Evolutionary conservation across 1,140 invertebrate species (phyloP).

Genomic region (Aporrectodea caliginosa): DNA sequence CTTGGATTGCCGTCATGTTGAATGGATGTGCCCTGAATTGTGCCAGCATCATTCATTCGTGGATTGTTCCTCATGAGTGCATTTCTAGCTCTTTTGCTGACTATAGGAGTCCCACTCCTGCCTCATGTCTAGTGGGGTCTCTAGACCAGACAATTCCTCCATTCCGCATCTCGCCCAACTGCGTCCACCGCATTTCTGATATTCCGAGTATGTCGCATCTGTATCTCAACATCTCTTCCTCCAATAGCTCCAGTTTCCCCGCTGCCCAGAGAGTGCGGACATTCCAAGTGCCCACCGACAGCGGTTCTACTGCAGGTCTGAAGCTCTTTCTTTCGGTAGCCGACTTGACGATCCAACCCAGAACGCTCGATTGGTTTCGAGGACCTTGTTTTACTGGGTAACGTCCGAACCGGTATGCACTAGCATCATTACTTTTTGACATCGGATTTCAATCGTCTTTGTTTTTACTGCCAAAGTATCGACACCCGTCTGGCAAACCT

Average conservation of each 20-base stretch:
- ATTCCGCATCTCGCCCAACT: background rate
- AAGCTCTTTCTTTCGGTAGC: background rate
- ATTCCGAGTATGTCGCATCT: background rate
- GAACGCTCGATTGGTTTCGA: background rate
- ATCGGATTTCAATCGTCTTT: background rate
- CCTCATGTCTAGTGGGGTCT: background rate
- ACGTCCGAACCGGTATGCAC: background rate
- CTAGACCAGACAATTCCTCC: background rate
- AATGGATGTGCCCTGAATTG: background rate
- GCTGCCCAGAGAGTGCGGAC: background rate
- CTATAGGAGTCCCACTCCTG: background rate
- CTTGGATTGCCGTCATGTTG: background rate
- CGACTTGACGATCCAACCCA: background rate
- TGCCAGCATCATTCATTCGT: background rate
- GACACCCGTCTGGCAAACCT: background rate
- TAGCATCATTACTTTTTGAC: background rate
- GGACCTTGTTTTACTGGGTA: background rate
- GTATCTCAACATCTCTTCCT: background rate
- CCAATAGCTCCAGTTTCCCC: background rate
- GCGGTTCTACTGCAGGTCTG: background rate
- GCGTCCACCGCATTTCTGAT: background rate
- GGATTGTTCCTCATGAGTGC: background rate
- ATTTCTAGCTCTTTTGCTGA: background rate
- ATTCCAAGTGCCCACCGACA: background rate
- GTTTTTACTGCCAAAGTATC: background rate